Evolutionary conservation across 64 coral and sea anemone genomes (phyloP).

Genomic region (Montipora efflorescens): DNA sequence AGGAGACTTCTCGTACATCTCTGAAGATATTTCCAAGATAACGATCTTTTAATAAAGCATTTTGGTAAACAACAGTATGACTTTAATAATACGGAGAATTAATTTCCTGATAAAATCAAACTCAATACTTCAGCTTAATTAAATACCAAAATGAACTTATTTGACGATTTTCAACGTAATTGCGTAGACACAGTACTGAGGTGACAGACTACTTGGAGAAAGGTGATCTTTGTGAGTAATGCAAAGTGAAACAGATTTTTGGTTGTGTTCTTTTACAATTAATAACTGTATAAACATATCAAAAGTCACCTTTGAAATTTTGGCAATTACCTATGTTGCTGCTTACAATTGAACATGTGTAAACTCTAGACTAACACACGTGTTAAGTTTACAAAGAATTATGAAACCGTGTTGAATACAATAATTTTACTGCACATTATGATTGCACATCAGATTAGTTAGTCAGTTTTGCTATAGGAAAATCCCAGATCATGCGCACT

Average conservation of each 20-base stretch:
- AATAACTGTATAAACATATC: background rate
- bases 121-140: conserved; percentile 3
- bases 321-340: background rate
- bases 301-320: background rate
- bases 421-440: background rate
- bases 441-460: background rate
- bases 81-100: background rate
- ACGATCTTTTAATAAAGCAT: background rate
- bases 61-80: background rate
- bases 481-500: background rate
- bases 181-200: background rate
- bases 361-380: background rate
- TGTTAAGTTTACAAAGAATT: background rate
- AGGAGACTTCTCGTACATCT: no score
- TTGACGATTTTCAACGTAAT: background rate
- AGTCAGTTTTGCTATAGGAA: background rate
- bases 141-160: background rate
- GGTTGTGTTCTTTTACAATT: background rate
- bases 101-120: conserved; percentile 23
- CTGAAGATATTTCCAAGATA: background rate
- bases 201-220: no score
- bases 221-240: background rate
- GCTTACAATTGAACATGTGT: conserved; percentile 7
- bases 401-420: background rate
- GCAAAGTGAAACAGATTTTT: background rate